phyloP scores from a whole-genome alignment of 2,113 vertebrate species.

The Hymenochirus boettgeri region DNA sequence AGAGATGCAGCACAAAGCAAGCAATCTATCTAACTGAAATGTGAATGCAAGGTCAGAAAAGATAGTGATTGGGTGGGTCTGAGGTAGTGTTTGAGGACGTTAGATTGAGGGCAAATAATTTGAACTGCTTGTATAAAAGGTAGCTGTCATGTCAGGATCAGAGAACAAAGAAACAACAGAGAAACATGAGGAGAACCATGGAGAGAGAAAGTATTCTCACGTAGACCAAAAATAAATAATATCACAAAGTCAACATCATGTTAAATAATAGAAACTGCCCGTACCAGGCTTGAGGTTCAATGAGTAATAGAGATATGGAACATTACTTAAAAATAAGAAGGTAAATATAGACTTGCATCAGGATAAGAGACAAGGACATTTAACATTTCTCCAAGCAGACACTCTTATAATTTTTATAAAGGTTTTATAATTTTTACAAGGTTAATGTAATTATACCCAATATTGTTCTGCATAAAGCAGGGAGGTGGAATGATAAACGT shows the following conservation, averaged over 20 bases:
- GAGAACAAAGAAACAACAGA: constrained; percentile 50
- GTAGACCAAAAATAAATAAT: constrained; percentile 56
- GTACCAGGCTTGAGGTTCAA: constrained; percentile 53
- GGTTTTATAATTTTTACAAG: no score
- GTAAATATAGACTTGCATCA: constrained; percentile 64
- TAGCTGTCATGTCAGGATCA: constrained; percentile 50
- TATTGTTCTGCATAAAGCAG: no score
- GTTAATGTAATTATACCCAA: no score
- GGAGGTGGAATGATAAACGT: no score
- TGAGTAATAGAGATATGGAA: constrained; percentile 62
- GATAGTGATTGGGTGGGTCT: constrained; percentile 57
- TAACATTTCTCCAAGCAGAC: no score
- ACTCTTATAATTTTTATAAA: no score
- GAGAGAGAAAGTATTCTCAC: constrained; percentile 60
- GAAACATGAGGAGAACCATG: constrained; percentile 46
- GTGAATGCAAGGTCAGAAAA: constrained; percentile 56
- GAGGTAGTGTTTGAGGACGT: constrained; percentile 50
- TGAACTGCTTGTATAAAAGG: constrained; percentile 49
- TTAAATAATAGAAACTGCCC: constrained; percentile 55
- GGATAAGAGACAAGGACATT: constrained; percentile 53
- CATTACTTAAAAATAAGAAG: constrained; percentile 57
- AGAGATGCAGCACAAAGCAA: constrained; percentile 49
- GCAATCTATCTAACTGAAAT: background rate
- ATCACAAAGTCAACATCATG: constrained; percentile 71
- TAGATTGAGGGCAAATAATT: constrained; percentile 56